Conservation (phyloP, 2,888 invertebrate genomes). For the Drosophila acutilabella region DNA sequence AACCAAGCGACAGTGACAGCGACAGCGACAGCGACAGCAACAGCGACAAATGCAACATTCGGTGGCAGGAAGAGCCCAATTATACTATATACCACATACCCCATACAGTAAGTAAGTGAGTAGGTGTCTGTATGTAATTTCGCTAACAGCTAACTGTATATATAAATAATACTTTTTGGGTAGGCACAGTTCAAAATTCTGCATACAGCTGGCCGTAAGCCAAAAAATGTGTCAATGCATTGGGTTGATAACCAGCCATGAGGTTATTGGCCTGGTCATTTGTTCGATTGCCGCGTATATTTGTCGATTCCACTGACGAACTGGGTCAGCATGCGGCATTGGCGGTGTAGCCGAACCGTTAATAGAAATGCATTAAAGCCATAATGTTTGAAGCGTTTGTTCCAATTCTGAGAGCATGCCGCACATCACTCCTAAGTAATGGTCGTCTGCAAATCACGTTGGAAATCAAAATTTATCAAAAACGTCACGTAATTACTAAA, state of each 20-base stretch:
- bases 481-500: slow-evolving; percentile 78
- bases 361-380: slow-evolving; percentile 78
- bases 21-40: slow-evolving; percentile 49
- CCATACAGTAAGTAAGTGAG: not conserved
- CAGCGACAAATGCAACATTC: slow-evolving; percentile 51
- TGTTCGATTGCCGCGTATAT: slow-evolving; percentile 37
- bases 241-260: slow-evolving; percentile 75
- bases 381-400: slow-evolving; percentile 61
- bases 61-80: slow-evolving; percentile 33
- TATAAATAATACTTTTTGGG: slow-evolving; percentile 28
- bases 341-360: slow-evolving; percentile 58
- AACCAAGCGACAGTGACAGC: slow-evolving; percentile 59
- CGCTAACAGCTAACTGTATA: slow-evolving; percentile 35
- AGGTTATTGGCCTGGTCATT: slow-evolving; percentile 7
- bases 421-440: slow-evolving; percentile 74
- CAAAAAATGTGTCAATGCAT: slow-evolving; percentile 78
- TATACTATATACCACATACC: slow-evolving; percentile 9
- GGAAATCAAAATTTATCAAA: slow-evolving; percentile 75
- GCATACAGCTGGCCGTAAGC: slow-evolving; percentile 54
- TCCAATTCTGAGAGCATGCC: slow-evolving; percentile 76
- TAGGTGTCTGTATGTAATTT: slow-evolving; percentile 16
- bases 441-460: slow-evolving; percentile 64
- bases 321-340: slow-evolving; percentile 70
- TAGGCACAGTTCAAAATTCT: slow-evolving; percentile 61
- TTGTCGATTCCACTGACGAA: slow-evolving; percentile 76